These are phyloP conservation scores for Dendrocincla tyrannina DNA, from an alignment of 2,797 vertebrate genomes.

Conservation along the genomic window DNA sequence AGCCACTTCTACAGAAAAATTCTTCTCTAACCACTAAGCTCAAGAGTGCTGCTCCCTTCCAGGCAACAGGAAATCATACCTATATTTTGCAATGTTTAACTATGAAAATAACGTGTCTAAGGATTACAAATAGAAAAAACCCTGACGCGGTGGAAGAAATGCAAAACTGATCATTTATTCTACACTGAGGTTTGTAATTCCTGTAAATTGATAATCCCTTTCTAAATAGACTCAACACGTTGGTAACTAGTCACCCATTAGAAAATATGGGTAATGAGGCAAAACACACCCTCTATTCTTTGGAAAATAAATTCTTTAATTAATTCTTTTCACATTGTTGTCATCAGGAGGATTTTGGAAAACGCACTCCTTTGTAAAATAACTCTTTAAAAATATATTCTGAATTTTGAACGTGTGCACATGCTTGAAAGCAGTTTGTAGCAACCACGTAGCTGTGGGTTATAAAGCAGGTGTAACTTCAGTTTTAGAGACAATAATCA, in stretches of 20 bases:
- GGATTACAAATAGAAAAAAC: not conserved
- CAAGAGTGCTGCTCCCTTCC: not conserved
- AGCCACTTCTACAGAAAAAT: not conserved
- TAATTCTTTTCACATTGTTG: not conserved
- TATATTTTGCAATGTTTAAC: not conserved
- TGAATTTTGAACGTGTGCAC: not conserved
- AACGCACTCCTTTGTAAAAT: not conserved
- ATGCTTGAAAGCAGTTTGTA: not conserved
- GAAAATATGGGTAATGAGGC: not conserved
- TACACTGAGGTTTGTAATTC: not conserved
- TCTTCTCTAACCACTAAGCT: not conserved
- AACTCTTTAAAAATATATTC: not conserved
- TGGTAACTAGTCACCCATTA: not conserved
- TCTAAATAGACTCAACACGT: not conserved
- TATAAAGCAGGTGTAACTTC: not conserved
- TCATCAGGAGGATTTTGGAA: not conserved
- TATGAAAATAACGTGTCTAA: not conserved
- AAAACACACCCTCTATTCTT: not conserved
- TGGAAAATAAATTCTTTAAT: not conserved
- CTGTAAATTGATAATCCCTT: not conserved
- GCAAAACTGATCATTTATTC: not conserved
- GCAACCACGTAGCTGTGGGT: not conserved
- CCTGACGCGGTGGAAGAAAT: not conserved
- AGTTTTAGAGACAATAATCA: not conserved
- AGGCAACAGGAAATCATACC: not conserved